Conservation (phyloP, 2,797 vertebrate genomes). For the Merluccius polli region DNA sequence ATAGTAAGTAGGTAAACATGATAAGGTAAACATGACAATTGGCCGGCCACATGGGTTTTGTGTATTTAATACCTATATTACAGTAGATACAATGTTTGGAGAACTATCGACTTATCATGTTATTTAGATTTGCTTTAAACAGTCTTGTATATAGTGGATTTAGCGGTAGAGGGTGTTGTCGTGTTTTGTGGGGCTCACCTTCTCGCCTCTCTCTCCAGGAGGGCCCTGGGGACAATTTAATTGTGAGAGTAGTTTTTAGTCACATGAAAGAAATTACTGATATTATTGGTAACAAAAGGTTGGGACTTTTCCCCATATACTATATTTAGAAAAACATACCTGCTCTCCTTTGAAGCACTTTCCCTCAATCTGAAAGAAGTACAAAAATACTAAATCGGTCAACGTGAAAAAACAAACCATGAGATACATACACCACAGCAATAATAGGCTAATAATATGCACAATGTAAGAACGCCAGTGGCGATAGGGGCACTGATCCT, state of each 20-base stretch:
- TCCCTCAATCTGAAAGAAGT: conserved; percentile 51
- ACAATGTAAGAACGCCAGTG: conserved; percentile 22
- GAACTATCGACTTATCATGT: no score
- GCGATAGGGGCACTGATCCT: conserved; percentile 49
- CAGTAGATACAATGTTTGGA: no score
- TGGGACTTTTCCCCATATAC: neutral
- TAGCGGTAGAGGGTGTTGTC: neutral
- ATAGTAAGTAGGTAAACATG: no score
- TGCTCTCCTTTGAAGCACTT: conserved; percentile 65
- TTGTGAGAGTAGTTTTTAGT: neutral
- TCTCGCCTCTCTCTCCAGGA: conserved; percentile 61
- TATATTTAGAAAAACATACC: conserved; percentile 49
- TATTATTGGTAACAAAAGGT: neutral
- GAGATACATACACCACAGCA: conserved; percentile 1
- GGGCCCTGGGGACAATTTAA: conserved; percentile 45
- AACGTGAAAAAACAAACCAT: conserved; percentile 3
- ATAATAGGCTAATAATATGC: conserved; percentile 19
- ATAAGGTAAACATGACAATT: no score
- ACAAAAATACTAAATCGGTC: conserved; percentile 12
- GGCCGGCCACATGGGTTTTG: no score
- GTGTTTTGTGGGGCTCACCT: conserved; percentile 43
- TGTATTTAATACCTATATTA: no score
- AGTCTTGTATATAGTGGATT: neutral
- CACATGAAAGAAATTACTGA: neutral
- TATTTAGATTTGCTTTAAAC: no score